Evolutionary conservation across 2,888 invertebrate species (phyloP).

Genomic region (Eretmocerus hayati): DNA sequence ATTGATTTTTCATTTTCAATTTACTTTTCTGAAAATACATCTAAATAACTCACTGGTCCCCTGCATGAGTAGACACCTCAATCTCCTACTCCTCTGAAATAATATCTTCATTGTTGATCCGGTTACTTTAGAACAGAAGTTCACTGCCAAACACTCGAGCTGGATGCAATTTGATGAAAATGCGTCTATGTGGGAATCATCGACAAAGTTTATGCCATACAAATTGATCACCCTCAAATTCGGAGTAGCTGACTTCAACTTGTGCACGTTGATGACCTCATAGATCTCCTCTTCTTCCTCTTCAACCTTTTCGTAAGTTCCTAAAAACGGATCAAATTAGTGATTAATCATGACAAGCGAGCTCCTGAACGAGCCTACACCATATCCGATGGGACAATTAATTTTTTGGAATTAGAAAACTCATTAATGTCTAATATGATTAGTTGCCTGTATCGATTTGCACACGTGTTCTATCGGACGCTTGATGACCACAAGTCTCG

Average conservation of each 20-base stretch:
- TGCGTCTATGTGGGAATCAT: slow-evolving; percentile 97
- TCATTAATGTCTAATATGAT: too few species aligned
- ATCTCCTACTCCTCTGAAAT: slow-evolving; percentile 85
- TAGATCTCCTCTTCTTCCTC: slow-evolving; percentile 99
- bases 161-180: slow-evolving; percentile 95
- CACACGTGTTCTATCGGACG: too few species aligned
- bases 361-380: too few species aligned
- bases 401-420: slow-evolving; percentile 18
- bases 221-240: slow-evolving; percentile 95
- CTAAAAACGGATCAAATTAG: slow-evolving; percentile 44
- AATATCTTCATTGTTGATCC: slow-evolving; percentile 92
- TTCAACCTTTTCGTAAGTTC: slow-evolving; percentile 94
- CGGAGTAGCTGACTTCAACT: slow-evolving; percentile 95
- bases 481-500: too few species aligned
- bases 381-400: slow-evolving; percentile 20
- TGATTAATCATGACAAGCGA: slow-evolving; percentile 8
- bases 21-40: too few species aligned
- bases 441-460: too few species aligned
- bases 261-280: slow-evolving; percentile 98
- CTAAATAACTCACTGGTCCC: slow-evolving; percentile 87
- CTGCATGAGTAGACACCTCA: slow-evolving; percentile 89
- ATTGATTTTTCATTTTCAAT: too few species aligned
- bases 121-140: slow-evolving; percentile 94
- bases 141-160: slow-evolving; percentile 93
- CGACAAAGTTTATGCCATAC: slow-evolving; percentile 97